These are phyloP conservation scores for Pempheris klunzingeri DNA, from an alignment of 2,797 vertebrate genomes.

Conservation along the genomic window DNA sequence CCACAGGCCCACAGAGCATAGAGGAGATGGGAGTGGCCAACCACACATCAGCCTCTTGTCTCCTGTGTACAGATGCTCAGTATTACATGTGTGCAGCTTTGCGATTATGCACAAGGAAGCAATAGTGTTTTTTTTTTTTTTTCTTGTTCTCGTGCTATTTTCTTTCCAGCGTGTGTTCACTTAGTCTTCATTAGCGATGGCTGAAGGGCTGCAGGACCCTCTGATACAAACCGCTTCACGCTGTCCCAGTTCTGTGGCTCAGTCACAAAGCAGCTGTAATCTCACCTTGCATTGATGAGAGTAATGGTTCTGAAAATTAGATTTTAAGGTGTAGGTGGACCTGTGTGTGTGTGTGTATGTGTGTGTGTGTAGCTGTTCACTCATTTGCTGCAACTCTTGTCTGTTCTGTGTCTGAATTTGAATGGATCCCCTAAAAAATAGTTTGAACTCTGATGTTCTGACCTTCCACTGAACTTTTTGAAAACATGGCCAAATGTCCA, in stretches of 20 bases:
- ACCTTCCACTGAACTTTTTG: background rate
- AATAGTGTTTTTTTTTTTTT: background rate
- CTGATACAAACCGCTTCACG: background rate
- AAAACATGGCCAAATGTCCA: background rate
- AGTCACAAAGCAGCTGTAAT: constrained; percentile 10
- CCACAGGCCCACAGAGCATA: background rate
- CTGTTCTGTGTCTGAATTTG: background rate
- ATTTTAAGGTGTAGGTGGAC: background rate
- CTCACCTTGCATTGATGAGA: constrained; percentile 8
- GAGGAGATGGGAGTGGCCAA: constrained; percentile 8
- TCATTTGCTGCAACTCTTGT: background rate
- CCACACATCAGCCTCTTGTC: constrained; percentile 25
- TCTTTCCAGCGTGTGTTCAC: background rate
- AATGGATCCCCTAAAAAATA: background rate
- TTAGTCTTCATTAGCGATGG: background rate
- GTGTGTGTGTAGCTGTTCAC: background rate
- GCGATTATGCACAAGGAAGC: constrained; percentile 55
- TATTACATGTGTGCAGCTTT: constrained; percentile 39
- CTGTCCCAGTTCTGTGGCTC: constrained; percentile 3
- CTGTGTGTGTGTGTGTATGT: background rate
- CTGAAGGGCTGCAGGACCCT: background rate
- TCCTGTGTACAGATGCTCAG: constrained; percentile 28
- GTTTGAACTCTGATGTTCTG: background rate
- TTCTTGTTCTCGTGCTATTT: constrained; percentile 12
- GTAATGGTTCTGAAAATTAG: constrained; percentile 14